Evolutionary conservation across 1,140 invertebrate species (phyloP), one percentile per base, ranked within the genome.

Genomic region (Magallana angulata): DNA sequence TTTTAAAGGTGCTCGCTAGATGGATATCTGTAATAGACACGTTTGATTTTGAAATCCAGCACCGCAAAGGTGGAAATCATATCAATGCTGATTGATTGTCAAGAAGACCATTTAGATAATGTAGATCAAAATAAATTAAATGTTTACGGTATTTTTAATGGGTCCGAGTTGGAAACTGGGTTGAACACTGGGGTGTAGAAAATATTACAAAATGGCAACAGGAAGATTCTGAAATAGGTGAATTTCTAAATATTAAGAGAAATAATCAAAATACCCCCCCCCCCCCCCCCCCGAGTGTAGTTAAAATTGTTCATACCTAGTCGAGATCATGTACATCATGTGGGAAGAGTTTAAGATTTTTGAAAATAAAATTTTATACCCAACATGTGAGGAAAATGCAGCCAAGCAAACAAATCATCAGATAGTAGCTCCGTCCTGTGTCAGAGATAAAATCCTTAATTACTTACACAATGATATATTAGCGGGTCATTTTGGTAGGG

Each of bases 401-500:
- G 7, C 36, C 6, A 36, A 36, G 30, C 14, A 14, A 18, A 81
- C 30, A 81, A 36, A 24, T 68, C 62, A 81, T 14, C 24, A n/a
- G 24, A 18, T 89, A 11, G 87, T 88, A 14, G 85, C 87, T 24
- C 90, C 90, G 57, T 5, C 14, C 18, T 64, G 88, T 57, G 71
- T 91, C 12, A 87, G 90, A 81, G 57, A 84, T 48, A 16, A 71
- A n/a, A 87, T 91, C 6, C 88, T 85, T 71, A 2, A 80, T 16
- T 36, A 90, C 11, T 57, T 90, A 12, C 88, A 87, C 82, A 24
- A 12, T 16, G 85, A 86, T 62, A 76, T 12, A 11, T 80, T 57
- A 57, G 59, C 81, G 7, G 82, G 85, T n/a, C 89, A 88, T 86
- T 86, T 86, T 18, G 88, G 90, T 24, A 83, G 88, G 36, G 83